These are phyloP conservation scores for Netelia virgata DNA, from an alignment of 2,888 invertebrate genomes.

Conservation along the genomic window DNA sequence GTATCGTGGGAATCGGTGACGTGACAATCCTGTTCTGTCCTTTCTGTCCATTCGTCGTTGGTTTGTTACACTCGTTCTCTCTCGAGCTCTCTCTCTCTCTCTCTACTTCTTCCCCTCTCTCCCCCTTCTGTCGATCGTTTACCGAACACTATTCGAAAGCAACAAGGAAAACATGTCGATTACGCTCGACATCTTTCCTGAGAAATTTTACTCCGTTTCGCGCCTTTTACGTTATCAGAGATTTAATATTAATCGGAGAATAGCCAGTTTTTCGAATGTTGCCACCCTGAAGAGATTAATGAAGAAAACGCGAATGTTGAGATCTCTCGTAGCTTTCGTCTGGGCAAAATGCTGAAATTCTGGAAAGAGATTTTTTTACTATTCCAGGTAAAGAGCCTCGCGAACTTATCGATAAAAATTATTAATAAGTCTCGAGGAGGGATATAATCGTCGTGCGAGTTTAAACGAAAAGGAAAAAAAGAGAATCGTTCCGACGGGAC, in stretches of 20 bases:
- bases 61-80: constrained; percentile 40
- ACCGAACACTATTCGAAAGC: not conserved
- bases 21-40: constrained; percentile 71
- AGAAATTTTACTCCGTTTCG: not conserved
- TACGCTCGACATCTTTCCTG: not conserved
- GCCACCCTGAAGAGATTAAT: no score
- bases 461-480: constrained; percentile 12
- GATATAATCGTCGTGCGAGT: constrained; percentile 32
- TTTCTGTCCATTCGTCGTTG: constrained; percentile 63
- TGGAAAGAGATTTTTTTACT: no score
- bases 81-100: constrained; percentile 19
- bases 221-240: not conserved
- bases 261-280: constrained; percentile 53
- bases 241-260: not conserved
- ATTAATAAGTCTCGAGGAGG: constrained; percentile 22
- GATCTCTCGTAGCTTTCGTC: no score
- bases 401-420: not conserved
- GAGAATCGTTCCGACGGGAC: not conserved
- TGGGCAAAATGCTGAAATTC: no score
- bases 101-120: not conserved
- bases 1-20: constrained; percentile 74
- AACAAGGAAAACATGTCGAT: not conserved
- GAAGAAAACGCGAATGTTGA: no score
- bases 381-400: not conserved
- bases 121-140: not conserved